These are phyloP conservation scores for Drosophila lutescens DNA, from an alignment of 2,888 invertebrate genomes.

Conservation along the genomic window DNA sequence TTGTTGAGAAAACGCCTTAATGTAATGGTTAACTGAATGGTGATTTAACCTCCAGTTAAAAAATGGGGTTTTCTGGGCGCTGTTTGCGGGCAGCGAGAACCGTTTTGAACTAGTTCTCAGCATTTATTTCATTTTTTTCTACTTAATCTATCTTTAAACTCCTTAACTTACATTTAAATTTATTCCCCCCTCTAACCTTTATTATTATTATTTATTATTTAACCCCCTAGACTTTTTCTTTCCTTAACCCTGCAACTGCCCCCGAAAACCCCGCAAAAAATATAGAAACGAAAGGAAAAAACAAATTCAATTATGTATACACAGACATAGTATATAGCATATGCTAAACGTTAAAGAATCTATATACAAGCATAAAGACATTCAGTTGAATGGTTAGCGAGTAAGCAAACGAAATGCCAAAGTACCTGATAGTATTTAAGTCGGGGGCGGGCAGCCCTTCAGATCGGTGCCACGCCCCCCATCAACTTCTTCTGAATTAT, in stretches of 20 bases:
- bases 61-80: background rate
- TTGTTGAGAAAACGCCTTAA: constrained; percentile 66
- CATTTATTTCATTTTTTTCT: background rate
- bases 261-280: constrained; percentile 14
- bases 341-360: constrained; percentile 29
- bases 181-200: too few species aligned
- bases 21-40: constrained; percentile 40
- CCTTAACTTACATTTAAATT: too few species aligned
- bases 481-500: constrained; percentile 21
- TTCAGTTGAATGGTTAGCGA: constrained; percentile 28
- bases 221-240: background rate
- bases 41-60: constrained; percentile 15
- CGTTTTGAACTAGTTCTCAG: constrained; percentile 10
- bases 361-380: constrained; percentile 21
- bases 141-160: background rate
- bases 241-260: constrained; percentile 1
- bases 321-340: constrained; percentile 18
- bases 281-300: background rate
- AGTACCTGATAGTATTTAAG: constrained; percentile 82
- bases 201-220: background rate
- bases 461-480: constrained; percentile 15
- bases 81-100: background rate
- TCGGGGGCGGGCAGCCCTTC: constrained; percentile 4
- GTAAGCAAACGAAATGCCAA: constrained; percentile 76
- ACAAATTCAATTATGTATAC: constrained; percentile 31